Base-by-base conservation (phyloP, 2,888 invertebrate genomes). In the Caenorhabditis becei region DNA sequence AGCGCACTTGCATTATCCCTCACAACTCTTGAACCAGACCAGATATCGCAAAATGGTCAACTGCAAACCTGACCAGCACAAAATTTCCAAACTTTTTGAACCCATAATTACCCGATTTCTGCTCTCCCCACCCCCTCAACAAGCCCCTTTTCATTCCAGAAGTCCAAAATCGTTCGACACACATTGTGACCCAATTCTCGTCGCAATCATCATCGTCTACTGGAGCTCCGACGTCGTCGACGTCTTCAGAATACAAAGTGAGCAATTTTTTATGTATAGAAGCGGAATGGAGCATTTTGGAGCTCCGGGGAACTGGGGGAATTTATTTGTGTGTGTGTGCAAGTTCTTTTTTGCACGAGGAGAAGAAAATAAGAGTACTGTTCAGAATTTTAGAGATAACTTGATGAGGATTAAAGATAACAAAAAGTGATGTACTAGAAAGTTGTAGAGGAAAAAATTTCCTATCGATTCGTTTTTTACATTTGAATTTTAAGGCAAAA, bases 161-260 rank as follows among this genome's bases (percentile, higher is more conserved):
- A 75, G 66, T 75, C 65, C 66, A 66, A 75, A 66, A 75, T 65
- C 63, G 63, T 24, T 74, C 65, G 28, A 71, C 71, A 47, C 71
- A 71, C 71, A 62, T 71, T 54, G 71, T 71, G 54, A 71, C 71
- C 44, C 61, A 49, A 37, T 49, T 49, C 23, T 23, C 69, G 23
- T 56, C 71, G 26, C n/a, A n/a, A n/a, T 41, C 62, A 8, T 62
- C 71, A 28, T 72, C 72, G 20, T 58, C 51, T 47, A 26, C 44
- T 44, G n/a, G 23, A 1, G 14, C 59, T 10, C 8, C 72, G 16
- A 16, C 72, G 49, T 20, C 49, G 58, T 56, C 65, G 49, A 56
- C 59, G 44, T 59, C 65, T 75, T 61, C 66, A 65, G 65, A 74
- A 65, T 65, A 74, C 74, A 74, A 74, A 74, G 65, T 65, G 51